Percentiles rank a stretch among this genome's conserved stretches.
These are phyloP conservation scores for Linnaemya vulpina DNA, from an alignment of 2,888 invertebrate species.

Conservation along the genomic window DNA sequence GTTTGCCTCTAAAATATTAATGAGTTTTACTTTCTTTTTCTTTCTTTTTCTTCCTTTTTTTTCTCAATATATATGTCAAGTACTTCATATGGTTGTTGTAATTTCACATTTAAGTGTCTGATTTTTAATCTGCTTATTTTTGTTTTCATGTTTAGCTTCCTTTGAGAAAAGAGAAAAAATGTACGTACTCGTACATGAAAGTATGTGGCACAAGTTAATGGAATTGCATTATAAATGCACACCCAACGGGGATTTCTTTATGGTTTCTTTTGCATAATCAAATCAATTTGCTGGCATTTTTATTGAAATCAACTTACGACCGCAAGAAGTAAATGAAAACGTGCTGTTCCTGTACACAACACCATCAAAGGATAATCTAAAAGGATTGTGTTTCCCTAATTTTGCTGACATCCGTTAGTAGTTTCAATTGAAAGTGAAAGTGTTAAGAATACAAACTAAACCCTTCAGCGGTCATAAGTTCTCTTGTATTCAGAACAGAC, in stretches of 20 bases:
- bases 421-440: too few relatives aligned
- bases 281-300: not conserved
- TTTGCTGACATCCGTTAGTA: not conserved
- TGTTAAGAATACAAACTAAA: too few relatives aligned
- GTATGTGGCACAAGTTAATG: not conserved
- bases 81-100: not conserved
- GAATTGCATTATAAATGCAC: too few relatives aligned
- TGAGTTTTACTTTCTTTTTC: not conserved
- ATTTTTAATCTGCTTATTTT: not conserved
- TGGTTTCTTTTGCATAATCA: not conserved
- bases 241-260: too few relatives aligned
- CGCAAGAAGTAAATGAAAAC: not conserved
- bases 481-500: too few relatives aligned
- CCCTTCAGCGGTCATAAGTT: too few relatives aligned
- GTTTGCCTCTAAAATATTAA: not conserved
- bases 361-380: not conserved
- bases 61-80: slow-evolving; percentile 28
- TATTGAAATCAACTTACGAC: not conserved
- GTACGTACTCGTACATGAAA: too few relatives aligned
- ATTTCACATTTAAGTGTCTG: slow-evolving; percentile 6
- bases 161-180: not conserved
- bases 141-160: not conserved
- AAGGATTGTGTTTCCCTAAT: too few relatives aligned
- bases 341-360: not conserved
- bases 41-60: not conserved